These are phyloP conservation scores for Elephantulus edwardii DNA, from an alignment of 2,113 vertebrate genomes.

Conservation along the genomic window DNA sequence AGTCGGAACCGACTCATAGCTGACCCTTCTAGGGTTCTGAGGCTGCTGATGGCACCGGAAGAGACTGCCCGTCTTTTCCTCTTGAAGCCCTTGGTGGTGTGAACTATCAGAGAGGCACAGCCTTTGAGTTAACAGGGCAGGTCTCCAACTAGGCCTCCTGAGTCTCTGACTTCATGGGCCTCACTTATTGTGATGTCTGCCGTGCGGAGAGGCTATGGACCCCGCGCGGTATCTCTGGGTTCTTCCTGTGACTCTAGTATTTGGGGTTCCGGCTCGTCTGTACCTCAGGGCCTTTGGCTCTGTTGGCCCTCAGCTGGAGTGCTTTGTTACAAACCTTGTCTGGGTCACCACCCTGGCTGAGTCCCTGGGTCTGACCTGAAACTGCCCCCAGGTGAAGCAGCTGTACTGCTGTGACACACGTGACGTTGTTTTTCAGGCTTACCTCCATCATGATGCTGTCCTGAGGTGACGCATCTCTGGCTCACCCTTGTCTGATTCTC, in stretches of 20 bases:
- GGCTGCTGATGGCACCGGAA: too few species aligned
- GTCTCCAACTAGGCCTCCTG: too few species aligned
- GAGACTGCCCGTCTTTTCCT: too few species aligned
- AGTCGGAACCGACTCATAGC: too few species aligned
- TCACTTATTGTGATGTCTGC: neutral
- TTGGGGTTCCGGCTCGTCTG: neutral
- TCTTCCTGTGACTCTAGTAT: neutral
- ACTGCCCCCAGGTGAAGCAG: neutral
- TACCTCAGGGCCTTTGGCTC: neutral
- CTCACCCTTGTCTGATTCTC: neutral
- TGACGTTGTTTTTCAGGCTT: neutral
- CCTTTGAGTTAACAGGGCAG: too few species aligned
- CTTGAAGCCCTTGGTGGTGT: too few species aligned
- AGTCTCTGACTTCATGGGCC: too few species aligned
- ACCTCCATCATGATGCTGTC: constrained; percentile 5
- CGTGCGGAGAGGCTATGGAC: neutral
- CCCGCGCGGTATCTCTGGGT: neutral
- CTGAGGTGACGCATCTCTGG: neutral
- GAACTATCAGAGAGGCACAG: too few species aligned
- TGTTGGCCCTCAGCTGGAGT: neutral
- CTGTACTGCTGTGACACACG: neutral
- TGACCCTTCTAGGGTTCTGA: too few species aligned
- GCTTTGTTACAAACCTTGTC: neutral
- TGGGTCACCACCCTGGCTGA: neutral
- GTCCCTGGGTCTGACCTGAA: too few species aligned